Percentiles rank a stretch among this genome's conserved stretches.
phyloP scores from a whole-genome alignment of 2,113 vertebrate genomes.

The Zingel zingel region DNA sequence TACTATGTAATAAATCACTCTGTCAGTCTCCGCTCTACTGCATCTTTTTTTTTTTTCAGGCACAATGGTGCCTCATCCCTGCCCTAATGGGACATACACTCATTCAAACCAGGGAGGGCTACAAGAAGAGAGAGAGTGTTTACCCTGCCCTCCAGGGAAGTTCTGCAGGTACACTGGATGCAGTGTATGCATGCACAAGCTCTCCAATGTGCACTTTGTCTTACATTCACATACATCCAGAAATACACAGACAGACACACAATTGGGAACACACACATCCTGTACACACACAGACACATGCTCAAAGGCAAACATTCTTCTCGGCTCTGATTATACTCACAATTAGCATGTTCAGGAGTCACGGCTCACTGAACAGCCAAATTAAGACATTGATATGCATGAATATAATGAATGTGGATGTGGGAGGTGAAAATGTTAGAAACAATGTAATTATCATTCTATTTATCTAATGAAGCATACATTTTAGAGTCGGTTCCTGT shows the following conservation, averaged over 20 bases:
- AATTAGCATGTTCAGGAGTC: conserved; percentile 38
- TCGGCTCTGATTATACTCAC: conserved; percentile 32
- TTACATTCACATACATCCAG: neutral
- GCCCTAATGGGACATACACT: conserved; percentile 92
- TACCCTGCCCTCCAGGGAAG: conserved; percentile 88
- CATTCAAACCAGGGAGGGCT: conserved; percentile 82
- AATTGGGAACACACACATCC: neutral
- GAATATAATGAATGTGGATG: conserved; percentile 27
- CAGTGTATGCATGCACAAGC: neutral
- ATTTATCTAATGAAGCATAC: conserved; percentile 13
- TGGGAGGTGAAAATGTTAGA: neutral
- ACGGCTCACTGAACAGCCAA: conserved; percentile 47
- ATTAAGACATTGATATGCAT: conserved; percentile 38
- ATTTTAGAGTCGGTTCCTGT: conserved; percentile 1
- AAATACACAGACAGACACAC: neutral
- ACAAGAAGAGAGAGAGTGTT: conserved; percentile 86
- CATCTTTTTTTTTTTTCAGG: conserved; percentile 77
- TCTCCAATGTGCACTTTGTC: neutral
- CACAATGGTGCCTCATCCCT: conserved; percentile 84
- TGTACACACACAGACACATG: neutral
- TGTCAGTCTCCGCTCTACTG: neutral
- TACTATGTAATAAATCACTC: neutral
- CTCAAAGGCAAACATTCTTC: conserved; percentile 45
- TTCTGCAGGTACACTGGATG: conserved; percentile 84
- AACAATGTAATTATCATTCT: conserved; percentile 19